Conservation (phyloP, 2,888 invertebrate species). For the Cybosia mesomella region DNA sequence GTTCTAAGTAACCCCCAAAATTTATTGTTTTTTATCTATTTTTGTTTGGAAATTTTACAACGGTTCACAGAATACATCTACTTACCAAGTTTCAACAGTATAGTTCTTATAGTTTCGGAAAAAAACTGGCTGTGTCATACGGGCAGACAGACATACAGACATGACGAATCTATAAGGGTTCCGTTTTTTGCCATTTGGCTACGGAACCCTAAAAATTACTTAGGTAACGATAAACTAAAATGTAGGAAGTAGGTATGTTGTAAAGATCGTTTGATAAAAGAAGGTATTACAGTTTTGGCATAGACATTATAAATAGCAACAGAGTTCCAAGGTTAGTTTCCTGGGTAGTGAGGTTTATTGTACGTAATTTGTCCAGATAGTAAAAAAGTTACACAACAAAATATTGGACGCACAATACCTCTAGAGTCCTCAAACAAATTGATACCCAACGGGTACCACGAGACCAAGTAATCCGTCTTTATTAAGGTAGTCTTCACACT, state of each 20-base stretch:
- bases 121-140: too few species aligned
- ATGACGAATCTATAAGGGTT: too few species aligned
- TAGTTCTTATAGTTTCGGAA: too few species aligned
- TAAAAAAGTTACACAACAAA: conserved; percentile 38
- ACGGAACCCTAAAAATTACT: too few species aligned
- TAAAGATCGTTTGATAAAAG: conserved; percentile 54
- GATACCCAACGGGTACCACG: conserved; percentile 64
- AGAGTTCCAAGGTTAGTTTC: conserved; percentile 40
- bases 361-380: conserved; percentile 45
- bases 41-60: too few species aligned
- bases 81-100: too few species aligned
- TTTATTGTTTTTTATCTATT: too few species aligned
- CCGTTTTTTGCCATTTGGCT: too few species aligned
- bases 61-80: too few species aligned
- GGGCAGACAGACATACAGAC: too few species aligned
- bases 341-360: conserved; percentile 31
- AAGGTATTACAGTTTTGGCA: conserved; percentile 47
- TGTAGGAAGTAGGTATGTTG: conserved; percentile 35
- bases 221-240: conserved; percentile 44
- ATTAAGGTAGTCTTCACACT: conserved; percentile 74
- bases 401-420: conserved; percentile 46
- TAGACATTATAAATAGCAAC: conserved; percentile 45
- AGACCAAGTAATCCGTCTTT: conserved; percentile 79
- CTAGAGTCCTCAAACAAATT: conserved; percentile 58
- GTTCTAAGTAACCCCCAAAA: too few species aligned